These are phyloP conservation scores for Orientallactaga sibirica DNA, from an alignment of 2,797 vertebrate genomes.

Conservation along the genomic window DNA sequence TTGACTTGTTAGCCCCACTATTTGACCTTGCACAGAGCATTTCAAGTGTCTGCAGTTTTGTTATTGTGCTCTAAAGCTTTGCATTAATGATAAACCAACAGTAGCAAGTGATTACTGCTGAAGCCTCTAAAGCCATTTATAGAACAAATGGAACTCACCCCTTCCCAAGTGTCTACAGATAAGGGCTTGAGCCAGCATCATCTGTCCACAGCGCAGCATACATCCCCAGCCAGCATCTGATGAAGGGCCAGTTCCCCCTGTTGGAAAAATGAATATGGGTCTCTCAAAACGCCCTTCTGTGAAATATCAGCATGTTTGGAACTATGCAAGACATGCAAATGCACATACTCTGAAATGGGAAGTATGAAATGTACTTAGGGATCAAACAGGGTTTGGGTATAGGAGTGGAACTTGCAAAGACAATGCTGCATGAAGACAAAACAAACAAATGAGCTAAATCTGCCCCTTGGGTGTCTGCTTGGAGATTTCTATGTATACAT, in stretches of 20 bases:
- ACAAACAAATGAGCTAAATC: conserved; percentile 59
- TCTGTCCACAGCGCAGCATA: conserved; percentile 95
- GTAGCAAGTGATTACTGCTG: neutral
- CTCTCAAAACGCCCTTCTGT: conserved; percentile 27
- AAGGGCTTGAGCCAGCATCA: conserved; percentile 94
- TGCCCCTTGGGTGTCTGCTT: conserved; percentile 41
- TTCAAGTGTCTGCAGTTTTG: conserved; percentile 18
- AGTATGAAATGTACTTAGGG: conserved; percentile 15
- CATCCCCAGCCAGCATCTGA: conserved; percentile 94
- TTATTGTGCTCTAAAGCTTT: conserved; percentile 17
- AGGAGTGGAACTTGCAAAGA: conserved; percentile 35
- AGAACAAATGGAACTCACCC: conserved; percentile 85
- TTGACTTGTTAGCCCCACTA: neutral
- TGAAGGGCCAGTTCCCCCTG: conserved; percentile 93
- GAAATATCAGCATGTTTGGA: conserved; percentile 37
- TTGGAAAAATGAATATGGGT: conserved; percentile 27
- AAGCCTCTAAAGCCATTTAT: conserved; percentile 16
- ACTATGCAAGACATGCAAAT: conserved; percentile 1
- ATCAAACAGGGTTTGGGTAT: conserved; percentile 33
- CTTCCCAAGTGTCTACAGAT: conserved; percentile 92
- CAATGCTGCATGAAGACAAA: conserved; percentile 61
- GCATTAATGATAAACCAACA: neutral
- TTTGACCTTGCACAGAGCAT: conserved; percentile 42
- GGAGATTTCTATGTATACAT: conserved; percentile 22
- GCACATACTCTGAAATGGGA: conserved; percentile 46